Evolutionary conservation across 2,797 vertebrate genomes (phyloP).

Genomic region (Intellagama lesueurii): DNA sequence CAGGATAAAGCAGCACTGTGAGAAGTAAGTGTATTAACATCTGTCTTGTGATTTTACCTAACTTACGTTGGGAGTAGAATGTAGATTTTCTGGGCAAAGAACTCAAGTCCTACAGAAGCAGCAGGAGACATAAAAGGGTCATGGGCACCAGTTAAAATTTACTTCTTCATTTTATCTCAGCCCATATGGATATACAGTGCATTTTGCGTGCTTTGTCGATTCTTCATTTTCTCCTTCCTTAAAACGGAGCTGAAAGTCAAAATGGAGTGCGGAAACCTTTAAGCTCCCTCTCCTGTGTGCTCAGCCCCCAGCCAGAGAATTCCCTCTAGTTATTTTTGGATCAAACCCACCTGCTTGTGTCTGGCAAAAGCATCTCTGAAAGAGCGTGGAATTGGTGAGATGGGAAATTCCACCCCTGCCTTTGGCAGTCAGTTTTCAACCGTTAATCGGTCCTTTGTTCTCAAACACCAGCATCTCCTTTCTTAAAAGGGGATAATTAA

Average conservation of each 20-base stretch:
- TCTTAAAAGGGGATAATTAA: constrained; percentile 1
- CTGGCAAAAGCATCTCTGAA: constrained; percentile 29
- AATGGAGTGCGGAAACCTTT: constrained; percentile 7
- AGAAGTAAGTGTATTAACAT: not conserved
- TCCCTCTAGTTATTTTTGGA: constrained; percentile 45
- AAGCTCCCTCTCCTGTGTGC: not conserved
- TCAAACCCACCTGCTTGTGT: constrained; percentile 32
- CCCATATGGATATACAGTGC: not conserved
- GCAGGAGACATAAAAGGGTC: not conserved
- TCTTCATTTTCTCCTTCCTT: not conserved
- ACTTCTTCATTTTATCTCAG: not conserved
- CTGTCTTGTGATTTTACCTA: not conserved
- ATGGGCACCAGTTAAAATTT: not conserved
- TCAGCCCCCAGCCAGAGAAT: not conserved
- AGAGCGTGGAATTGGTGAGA: constrained; percentile 5
- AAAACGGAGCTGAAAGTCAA: constrained; percentile 5
- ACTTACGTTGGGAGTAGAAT: not conserved
- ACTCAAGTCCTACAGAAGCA: not conserved
- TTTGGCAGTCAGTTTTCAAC: not conserved
- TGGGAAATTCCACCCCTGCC: constrained; percentile 21
- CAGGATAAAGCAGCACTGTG: not conserved
- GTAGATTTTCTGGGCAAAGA: not conserved
- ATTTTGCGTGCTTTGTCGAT: not conserved
- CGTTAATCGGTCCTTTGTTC: constrained; percentile 14
- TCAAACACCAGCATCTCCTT: constrained; percentile 9